Base-by-base conservation (phyloP, 2,113 vertebrate species). In the Pelmatolapia mariae region DNA sequence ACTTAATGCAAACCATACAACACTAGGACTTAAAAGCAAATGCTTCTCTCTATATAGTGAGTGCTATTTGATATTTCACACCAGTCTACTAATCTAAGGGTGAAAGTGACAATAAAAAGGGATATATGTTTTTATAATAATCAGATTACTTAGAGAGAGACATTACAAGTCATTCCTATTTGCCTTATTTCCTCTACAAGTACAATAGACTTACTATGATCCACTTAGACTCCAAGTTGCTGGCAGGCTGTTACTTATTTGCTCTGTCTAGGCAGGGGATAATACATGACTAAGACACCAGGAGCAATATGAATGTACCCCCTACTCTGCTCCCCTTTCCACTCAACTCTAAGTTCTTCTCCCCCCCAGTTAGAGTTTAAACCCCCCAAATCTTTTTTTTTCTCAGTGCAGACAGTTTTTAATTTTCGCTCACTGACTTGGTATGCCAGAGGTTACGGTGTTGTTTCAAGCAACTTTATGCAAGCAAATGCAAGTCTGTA, bases 401-500 rank as follows among this genome's bases (percentile, higher is more conserved):
- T 6, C n/a, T 52, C 43, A 50, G 52, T 73, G 82, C 87, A 92
- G 90, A 86, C 85, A 63, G 45, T 33, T 84, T 95, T 90, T 93
- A 89, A 92, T 94, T 89, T 89, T 90, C 61, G 45, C 29, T 71
- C 63, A 45, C 80, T 85, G 68, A 80, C 79, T 79, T 83, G 8
- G 54, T 71, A 82, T 87, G 86, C 71, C 89, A 85, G 56, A 93
- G 89, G 87, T 86, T 91, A 82, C 59, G 61, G 71, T 79, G 47
- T 22, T 81, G 57, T 86, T 84, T 81, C 47, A 26, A 50, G 43
- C 57, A 61, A 83, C 47, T 80, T 33, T n/a, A 19, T 45, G 19
- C 66, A 53, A 63, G 79, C 66, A 89, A 91, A 85, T 73, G 81
- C 18, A 45, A 11, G 47, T 47, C 83, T 85, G 36, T 71, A 18